Evolutionary conservation across 2,888 invertebrate species (phyloP), one percentile per base, ranked within the genome.

Genomic region (Ypsolopha scabrella): DNA sequence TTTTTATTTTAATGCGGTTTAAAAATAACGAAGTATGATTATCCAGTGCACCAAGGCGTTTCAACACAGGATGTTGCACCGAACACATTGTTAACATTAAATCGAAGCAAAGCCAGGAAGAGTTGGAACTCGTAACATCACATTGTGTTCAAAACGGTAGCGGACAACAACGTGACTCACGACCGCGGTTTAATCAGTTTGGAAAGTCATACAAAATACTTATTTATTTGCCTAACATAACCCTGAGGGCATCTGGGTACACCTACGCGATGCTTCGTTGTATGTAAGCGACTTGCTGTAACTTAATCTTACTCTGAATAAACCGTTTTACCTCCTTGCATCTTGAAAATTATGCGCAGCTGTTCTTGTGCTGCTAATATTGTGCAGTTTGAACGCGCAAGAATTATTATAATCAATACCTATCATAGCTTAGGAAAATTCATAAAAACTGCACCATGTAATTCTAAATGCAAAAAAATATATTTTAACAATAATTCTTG

Each of bases 141-240:
- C 60, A 61, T 63, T 62, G 61, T 57, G 54, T 64, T 43, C 38
- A 33, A 58, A 62, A 68, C 76, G 62, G 80, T 79, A 80, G 80
- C 75, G 54, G 66, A 77, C 80, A 73, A 66, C 72, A 72, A 76
- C 82, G 83, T 83, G 81, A 82, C 69, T 83, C 83, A 83, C 83
- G 82, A 82, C 65, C 66, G 60, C 60, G 60, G 64, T 65, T 74
- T 75, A 80, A 80, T 81, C 82, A 79, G 70, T 62, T 65, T 71
- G 68, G 74, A 73, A 77, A 76, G 75, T 75, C 73, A 75, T 76
- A 75, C 73, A 70, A 73, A 78, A 77, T 72, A 73, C 72, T 75
- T 78, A 75, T 80, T 78, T 80, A 79, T 80, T 78, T 75, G 73
- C 72, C 64, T 65, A 70, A 72, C 73, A 70, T 73, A 71, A 75